A percentile compares a stretch with the other conserved stretches of the same genome.
phyloP scores from a whole-genome alignment of 1,140 invertebrate genomes.

The Penaeus japonicus region DNA sequence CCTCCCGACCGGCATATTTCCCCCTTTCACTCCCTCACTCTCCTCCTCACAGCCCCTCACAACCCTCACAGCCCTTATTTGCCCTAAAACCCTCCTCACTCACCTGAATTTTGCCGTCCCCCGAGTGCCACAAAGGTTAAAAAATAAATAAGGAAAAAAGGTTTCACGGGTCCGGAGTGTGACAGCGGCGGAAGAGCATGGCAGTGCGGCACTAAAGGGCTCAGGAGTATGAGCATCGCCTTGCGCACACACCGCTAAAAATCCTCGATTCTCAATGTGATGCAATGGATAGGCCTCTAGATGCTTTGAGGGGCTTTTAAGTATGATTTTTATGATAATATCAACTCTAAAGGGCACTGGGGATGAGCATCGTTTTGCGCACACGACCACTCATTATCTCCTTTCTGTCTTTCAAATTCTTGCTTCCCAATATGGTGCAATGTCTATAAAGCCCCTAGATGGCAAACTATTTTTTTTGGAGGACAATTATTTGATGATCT shows the following conservation, averaged over 20 bases:
- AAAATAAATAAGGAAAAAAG: conserved; percentile 26
- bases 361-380: too few species aligned
- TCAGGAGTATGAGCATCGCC: neutral
- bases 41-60: neutral
- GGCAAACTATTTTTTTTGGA: too few species aligned
- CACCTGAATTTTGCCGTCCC: conserved; percentile 35
- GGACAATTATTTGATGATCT: too few species aligned
- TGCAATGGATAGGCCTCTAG: too few species aligned
- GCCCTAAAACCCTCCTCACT: neutral
- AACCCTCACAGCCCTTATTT: neutral
- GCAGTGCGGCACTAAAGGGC: conserved; percentile 26
- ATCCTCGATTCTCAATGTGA: neutral
- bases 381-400: too few species aligned
- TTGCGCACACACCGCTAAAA: conserved; percentile 4
- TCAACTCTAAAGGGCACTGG: too few species aligned
- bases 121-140: conserved; percentile 9
- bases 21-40: neutral
- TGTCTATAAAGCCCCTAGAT: too few species aligned
- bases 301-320: too few species aligned
- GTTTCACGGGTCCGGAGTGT: neutral
- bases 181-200: conserved; percentile 42
- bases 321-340: too few species aligned
- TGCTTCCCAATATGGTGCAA: too few species aligned
- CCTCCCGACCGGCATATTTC: conserved; percentile 31
- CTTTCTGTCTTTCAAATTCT: too few species aligned